Percentiles rank a stretch among this genome's conserved stretches.
Evolutionary conservation across 2,888 invertebrate genomes (phyloP).

Genomic region (Dascillus cervinus): DNA sequence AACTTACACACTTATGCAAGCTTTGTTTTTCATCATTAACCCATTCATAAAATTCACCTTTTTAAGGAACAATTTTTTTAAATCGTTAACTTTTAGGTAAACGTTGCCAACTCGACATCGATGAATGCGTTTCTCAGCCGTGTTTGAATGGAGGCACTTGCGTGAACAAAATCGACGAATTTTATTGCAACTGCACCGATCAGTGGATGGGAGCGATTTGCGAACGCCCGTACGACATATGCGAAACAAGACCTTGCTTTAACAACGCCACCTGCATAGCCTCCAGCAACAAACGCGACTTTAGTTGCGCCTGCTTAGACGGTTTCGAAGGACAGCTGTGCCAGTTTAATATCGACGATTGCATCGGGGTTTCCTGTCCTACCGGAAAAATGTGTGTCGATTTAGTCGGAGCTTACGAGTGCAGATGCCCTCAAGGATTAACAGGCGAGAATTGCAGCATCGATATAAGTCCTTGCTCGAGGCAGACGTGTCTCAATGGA

Average conservation of each 20-base stretch:
- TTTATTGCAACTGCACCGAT: conserved; percentile 50
- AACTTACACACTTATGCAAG: no score
- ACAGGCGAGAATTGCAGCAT: conserved; percentile 52
- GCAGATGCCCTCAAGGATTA: conserved; percentile 53
- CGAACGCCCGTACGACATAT: conserved; percentile 50
- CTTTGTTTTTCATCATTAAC: no score
- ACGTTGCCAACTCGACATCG: conserved; percentile 47
- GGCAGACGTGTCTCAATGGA: conserved; percentile 63
- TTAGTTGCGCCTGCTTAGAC: conserved; percentile 54
- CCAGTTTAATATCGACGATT: conserved; percentile 60
- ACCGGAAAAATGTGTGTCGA: conserved; percentile 49
- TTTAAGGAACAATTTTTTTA: no score
- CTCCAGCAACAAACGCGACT: conserved; percentile 42
- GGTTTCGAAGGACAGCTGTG: conserved; percentile 56
- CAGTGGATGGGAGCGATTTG: conserved; percentile 52
- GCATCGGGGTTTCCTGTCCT: conserved; percentile 47
- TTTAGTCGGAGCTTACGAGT: conserved; percentile 50
- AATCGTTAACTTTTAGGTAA: no score
- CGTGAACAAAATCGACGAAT: conserved; percentile 45
- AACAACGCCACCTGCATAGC: conserved; percentile 57
- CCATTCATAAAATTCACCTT: neutral
- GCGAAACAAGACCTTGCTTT: conserved; percentile 51
- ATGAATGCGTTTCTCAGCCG: conserved; percentile 45
- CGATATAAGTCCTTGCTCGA: conserved; percentile 53
- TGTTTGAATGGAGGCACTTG: conserved; percentile 51